Base-by-base conservation (phyloP, 2,888 invertebrate species). In the Ypsolopha sequella region DNA sequence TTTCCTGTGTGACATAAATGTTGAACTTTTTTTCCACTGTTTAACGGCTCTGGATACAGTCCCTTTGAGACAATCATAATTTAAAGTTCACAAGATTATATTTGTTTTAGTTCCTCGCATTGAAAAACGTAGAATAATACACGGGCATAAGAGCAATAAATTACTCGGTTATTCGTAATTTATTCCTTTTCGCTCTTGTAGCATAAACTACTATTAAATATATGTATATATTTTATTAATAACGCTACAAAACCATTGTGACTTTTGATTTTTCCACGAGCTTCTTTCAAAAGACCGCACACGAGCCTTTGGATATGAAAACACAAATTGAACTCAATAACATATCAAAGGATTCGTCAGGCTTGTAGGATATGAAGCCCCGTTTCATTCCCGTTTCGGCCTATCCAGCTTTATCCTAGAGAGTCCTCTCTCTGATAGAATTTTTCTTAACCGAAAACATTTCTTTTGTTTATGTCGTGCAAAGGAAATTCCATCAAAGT, bases 271-370 rank as follows among this genome's bases (percentile, higher is more conserved):
- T 11, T 47, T 47, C 36, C 36, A 7, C 33, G 47, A 36, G 41
- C 53, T 50, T n/a, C 50, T 49, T 51, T 52, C 41, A 53, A 54
- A 56, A 56, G 54, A 57, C 48, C 54, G 46, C 54, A 24, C 24
- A 24, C 4, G 56, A 64, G 63, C 60, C 64, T 62, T 65, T 58
- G 65, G 61, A 66, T 69, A 66, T 64, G 66, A 66, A 71, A 73
- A 76, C 70, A 68, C 68, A 76, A 76, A 76, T 78, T 74, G 72
- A 72, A 77, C 72, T 72, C 69, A 70, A 70, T 72, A 75, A 70
- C 72, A 70, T 73, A 73, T 77, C 76, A 79, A 76, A 79, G 72
- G 73, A 71, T 71, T 70, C 67, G 65, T 68, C 71, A 69, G 66
- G 54, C 60, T 58, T 56, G 55, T 57, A 46, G 39, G 62, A 62